These are phyloP conservation scores for Eremophila alpestris DNA, from an alignment of 2,797 vertebrate genomes.

Conservation along the genomic window DNA sequence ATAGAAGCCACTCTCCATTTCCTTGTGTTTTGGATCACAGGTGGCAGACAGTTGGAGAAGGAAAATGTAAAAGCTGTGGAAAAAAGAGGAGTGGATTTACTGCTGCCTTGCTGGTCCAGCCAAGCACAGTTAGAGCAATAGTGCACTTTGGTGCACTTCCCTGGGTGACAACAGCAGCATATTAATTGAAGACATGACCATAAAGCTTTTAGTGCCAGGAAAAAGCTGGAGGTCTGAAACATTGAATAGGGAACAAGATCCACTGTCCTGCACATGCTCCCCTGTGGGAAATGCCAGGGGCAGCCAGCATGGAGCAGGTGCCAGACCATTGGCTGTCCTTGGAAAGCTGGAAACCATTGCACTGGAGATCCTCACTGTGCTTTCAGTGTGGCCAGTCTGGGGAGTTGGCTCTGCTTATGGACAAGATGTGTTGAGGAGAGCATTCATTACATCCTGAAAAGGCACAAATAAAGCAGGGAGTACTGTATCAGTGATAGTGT, in stretches of 20 bases:
- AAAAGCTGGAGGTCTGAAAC: background rate
- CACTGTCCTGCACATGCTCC: accelerated
- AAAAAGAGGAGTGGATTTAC: background rate
- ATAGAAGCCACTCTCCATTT: background rate
- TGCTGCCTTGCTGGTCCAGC: background rate
- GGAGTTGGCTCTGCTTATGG: background rate
- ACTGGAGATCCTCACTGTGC: background rate
- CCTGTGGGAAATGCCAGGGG: accelerated
- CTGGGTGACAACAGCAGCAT: background rate
- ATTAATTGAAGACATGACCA: background rate
- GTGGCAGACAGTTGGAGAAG: background rate
- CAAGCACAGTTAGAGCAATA: background rate
- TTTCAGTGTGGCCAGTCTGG: background rate
- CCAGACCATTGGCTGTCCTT: accelerated
- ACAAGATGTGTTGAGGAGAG: background rate
- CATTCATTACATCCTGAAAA: background rate
- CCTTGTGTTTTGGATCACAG: background rate
- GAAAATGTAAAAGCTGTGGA: background rate
- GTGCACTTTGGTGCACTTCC: background rate
- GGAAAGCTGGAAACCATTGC: background rate
- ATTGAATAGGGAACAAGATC: background rate
- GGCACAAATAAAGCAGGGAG: background rate
- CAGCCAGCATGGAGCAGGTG: background rate
- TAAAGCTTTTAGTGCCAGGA: background rate
- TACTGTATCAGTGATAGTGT: background rate